phyloP scores from a whole-genome alignment of 1,140 invertebrate genomes.

The Drosophila micromelanica region DNA sequence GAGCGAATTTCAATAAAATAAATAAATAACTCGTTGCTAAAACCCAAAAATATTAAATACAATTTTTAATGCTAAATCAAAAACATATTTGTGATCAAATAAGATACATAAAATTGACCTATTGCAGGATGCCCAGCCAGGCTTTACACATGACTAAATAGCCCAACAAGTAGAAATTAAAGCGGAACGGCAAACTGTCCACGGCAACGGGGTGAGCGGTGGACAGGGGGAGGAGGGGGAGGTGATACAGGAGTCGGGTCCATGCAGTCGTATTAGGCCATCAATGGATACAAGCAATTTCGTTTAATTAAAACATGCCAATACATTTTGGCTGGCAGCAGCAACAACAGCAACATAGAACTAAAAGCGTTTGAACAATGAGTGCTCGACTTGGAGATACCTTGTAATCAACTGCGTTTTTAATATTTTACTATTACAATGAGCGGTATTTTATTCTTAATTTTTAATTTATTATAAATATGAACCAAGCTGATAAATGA shows the following conservation, averaged over 20 bases:
- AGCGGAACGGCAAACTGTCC: background rate
- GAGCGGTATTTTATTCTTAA: too few species aligned
- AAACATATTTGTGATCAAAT: background rate
- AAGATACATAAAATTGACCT: conserved; percentile 5
- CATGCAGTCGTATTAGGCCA: conserved; percentile 62
- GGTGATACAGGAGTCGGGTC: background rate
- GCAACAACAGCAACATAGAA: conserved; percentile 7
- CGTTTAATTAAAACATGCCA: conserved; percentile 81
- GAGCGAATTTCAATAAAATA: too few species aligned
- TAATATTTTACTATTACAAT: too few species aligned
- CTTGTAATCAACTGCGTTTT: too few species aligned
- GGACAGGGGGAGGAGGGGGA: too few species aligned
- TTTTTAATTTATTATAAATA: too few species aligned
- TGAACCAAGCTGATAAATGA: too few species aligned
- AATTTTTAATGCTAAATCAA: background rate
- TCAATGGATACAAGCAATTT: conserved; percentile 80
- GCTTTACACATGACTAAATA: conserved; percentile 39
- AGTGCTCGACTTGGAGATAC: too few species aligned
- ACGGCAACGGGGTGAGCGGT: background rate
- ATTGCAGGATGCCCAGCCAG: conserved; percentile 10
- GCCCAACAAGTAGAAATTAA: conserved; percentile 27
- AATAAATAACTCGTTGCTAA: too few species aligned
- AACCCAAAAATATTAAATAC: background rate
- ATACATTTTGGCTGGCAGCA: conserved; percentile 51
- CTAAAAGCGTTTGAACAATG: background rate